phyloP scores from a whole-genome alignment of 2,888 invertebrate species.

The Nemotelus nigrinus region DNA sequence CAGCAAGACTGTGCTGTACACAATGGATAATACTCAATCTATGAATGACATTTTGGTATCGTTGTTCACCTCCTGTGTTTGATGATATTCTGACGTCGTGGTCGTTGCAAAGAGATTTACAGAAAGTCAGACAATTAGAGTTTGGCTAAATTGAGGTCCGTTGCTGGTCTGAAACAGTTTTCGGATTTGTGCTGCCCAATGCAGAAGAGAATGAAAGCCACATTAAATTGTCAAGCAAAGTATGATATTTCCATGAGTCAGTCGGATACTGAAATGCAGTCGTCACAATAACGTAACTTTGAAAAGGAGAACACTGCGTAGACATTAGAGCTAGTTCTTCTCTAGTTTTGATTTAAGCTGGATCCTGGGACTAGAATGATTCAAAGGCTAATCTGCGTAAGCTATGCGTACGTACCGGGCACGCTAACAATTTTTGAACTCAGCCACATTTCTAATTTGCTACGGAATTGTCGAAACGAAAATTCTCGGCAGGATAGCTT shows the following conservation, averaged over 20 bases:
- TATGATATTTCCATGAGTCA: constrained; percentile 15
- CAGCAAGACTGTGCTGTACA: no score
- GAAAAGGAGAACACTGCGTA: no score
- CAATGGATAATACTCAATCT: no score
- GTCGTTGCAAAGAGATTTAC: constrained; percentile 12
- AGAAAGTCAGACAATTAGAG: constrained; percentile 32
- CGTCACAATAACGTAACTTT: not conserved
- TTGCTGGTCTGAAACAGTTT: constrained; percentile 6
- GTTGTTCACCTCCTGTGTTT: not conserved
- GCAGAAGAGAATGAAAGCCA: constrained; percentile 24
- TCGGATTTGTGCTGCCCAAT: constrained; percentile 6
- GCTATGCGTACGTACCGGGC: no score
- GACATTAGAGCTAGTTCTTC: no score
- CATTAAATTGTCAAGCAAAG: constrained; percentile 27
- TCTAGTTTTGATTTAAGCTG: no score
- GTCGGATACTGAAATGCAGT: constrained; percentile 5
- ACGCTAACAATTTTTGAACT: no score
- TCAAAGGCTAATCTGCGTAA: no score
- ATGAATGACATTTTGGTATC: not conserved
- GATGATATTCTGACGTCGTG: not conserved
- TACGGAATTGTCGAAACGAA: no score
- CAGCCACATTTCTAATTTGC: no score
- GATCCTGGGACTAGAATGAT: no score
- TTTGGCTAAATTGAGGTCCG: constrained; percentile 22
- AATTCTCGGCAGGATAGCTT: no score